Conservation (phyloP, 2,888 invertebrate species). For the Argynnis bischoffii region DNA sequence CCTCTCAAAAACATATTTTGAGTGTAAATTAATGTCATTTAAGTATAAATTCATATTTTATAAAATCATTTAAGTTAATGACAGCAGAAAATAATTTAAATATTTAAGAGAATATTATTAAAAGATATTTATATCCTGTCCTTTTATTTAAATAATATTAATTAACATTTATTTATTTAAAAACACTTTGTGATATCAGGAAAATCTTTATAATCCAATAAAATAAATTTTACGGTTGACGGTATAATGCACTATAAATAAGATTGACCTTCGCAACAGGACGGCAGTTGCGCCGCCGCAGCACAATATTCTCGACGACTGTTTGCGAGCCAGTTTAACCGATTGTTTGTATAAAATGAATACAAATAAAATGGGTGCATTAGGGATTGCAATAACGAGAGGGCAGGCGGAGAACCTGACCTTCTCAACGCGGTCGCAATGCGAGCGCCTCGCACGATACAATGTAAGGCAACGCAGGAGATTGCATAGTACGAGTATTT, state of each 20-base stretch:
- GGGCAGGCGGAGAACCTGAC: background rate
- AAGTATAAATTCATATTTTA: too few species aligned
- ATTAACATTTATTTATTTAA: too few species aligned
- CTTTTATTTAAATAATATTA: too few species aligned
- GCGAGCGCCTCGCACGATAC: background rate
- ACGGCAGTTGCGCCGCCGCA: background rate
- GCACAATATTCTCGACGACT: too few species aligned
- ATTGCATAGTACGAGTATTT: too few species aligned
- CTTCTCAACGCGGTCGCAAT: background rate
- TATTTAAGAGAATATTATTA: too few species aligned
- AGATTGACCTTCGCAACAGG: slow-evolving; percentile 28
- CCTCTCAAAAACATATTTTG: too few species aligned
- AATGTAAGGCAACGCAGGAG: background rate
- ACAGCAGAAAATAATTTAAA: too few species aligned
- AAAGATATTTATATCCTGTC: too few species aligned
- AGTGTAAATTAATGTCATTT: too few species aligned
- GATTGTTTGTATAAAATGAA: slow-evolving; percentile 7
- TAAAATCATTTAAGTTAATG: too few species aligned
- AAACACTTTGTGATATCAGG: background rate
- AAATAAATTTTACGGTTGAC: slow-evolving; percentile 7
- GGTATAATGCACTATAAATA: slow-evolving; percentile 17
- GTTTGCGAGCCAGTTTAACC: background rate
- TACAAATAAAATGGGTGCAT: background rate
- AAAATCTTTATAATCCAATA: slow-evolving; percentile 13
- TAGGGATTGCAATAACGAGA: too few species aligned